These are phyloP conservation scores for Meda fulgida DNA, from an alignment of 2,797 vertebrate genomes.

Conservation along the genomic window DNA sequence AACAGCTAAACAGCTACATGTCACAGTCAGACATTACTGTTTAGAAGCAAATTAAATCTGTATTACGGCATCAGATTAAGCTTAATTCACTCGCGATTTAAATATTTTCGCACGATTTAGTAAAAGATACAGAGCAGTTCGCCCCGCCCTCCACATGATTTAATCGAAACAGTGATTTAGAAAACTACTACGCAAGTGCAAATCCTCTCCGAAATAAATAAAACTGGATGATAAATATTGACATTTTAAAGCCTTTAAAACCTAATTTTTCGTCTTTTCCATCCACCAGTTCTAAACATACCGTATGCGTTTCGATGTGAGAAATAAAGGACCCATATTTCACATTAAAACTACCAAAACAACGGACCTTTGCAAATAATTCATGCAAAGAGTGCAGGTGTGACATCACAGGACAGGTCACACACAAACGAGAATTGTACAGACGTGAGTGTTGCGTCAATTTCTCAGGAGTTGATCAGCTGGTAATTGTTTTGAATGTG, in stretches of 20 bases:
- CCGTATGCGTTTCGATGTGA: background rate
- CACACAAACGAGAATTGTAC: constrained; percentile 27
- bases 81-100: constrained; percentile 26
- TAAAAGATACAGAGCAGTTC: constrained; percentile 40
- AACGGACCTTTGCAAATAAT: constrained; percentile 27
- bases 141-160: constrained; percentile 56
- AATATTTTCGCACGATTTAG: constrained; percentile 35
- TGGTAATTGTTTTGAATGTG: constrained; percentile 73
- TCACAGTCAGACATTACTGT: constrained; percentile 65
- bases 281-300: constrained; percentile 11
- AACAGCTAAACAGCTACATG: constrained; percentile 46
- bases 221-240: constrained; percentile 13
- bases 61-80: constrained; percentile 64
- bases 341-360: constrained; percentile 21
- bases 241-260: constrained; percentile 46
- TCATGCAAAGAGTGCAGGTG: constrained; percentile 36
- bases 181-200: constrained; percentile 57
- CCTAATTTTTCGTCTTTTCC: background rate
- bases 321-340: constrained; percentile 29
- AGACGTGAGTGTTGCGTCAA: background rate
- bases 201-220: constrained; percentile 44
- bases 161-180: constrained; percentile 54
- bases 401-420: background rate
- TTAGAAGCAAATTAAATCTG: constrained; percentile 64
- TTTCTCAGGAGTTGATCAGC: constrained; percentile 70